Percentiles rank a stretch among this genome's conserved stretches.
Conservation (phyloP, 1,140 invertebrate genomes). For the Kradibia gibbosae region DNA sequence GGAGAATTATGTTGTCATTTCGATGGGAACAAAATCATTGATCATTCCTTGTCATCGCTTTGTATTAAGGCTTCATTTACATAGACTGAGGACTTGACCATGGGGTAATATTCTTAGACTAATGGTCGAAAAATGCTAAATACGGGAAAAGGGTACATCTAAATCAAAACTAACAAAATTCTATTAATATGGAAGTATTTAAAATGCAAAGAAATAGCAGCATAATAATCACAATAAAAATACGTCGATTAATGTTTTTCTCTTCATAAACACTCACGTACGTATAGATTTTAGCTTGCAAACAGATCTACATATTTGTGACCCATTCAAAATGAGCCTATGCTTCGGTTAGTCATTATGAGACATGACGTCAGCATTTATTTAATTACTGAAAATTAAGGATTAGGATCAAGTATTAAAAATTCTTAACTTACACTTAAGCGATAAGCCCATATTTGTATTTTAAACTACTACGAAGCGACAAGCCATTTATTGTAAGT, state of each 20-base stretch:
- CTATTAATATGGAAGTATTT: background rate
- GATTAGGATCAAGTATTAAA: constrained; percentile 15
- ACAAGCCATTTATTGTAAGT: background rate
- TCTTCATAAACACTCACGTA: background rate
- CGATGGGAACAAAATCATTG: constrained; percentile 39
- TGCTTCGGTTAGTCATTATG: constrained; percentile 14
- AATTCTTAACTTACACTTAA: background rate
- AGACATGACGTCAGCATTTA: constrained; percentile 32
- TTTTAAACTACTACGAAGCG: background rate
- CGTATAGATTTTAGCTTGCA: background rate
- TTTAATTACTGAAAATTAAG: constrained; percentile 39
- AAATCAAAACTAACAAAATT: constrained; percentile 27
- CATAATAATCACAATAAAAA: background rate
- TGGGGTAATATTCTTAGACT: constrained; percentile 21
- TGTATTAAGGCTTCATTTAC: constrained; percentile 45
- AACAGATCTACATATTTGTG: background rate
- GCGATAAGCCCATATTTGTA: background rate
- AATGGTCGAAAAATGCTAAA: constrained; percentile 45
- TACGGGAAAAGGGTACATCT: constrained; percentile 13
- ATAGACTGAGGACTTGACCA: constrained; percentile 24
- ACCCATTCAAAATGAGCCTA: background rate
- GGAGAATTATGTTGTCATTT: constrained; percentile 47
- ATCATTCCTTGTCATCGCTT: constrained; percentile 49
- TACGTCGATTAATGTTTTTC: background rate
- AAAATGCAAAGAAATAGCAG: background rate